A percentile compares a stretch with the other conserved stretches of the same genome.
Evolutionary conservation across 2,888 invertebrate species (phyloP).

Genomic region (Sabellastarte sp.): DNA sequence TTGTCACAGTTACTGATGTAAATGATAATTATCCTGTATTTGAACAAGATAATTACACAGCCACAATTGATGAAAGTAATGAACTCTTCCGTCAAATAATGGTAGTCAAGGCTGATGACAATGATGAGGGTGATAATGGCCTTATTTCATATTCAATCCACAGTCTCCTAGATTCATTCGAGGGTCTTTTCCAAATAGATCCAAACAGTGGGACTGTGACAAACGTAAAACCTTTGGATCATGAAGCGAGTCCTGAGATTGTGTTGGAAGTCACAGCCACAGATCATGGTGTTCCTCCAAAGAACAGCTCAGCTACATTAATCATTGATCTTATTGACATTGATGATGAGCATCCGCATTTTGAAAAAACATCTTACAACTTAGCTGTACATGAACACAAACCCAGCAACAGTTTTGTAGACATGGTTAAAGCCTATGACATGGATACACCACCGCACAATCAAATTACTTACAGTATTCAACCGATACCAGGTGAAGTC

Average conservation of each 20-base stretch:
- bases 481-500: neutral
- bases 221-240: neutral
- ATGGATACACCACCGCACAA: neutral
- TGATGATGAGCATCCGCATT: neutral
- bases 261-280: neutral
- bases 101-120: neutral
- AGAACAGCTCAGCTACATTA: neutral
- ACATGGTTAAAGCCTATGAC: neutral
- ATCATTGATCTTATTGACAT: neutral
- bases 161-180: too few relatives aligned
- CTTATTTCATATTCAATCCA: neutral
- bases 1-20: neutral
- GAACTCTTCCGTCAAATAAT: neutral
- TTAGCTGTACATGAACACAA: neutral
- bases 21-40: neutral
- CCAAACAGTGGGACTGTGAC: neutral
- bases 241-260: neutral
- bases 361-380: neutral
- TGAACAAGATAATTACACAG: neutral
- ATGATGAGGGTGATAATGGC: neutral
- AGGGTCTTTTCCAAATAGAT: neutral
- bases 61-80: neutral
- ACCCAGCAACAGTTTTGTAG: neutral
- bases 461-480: neutral
- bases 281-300: neutral